phyloP scores from a whole-genome alignment of 1,140 invertebrate species.

The Euura lappo region DNA sequence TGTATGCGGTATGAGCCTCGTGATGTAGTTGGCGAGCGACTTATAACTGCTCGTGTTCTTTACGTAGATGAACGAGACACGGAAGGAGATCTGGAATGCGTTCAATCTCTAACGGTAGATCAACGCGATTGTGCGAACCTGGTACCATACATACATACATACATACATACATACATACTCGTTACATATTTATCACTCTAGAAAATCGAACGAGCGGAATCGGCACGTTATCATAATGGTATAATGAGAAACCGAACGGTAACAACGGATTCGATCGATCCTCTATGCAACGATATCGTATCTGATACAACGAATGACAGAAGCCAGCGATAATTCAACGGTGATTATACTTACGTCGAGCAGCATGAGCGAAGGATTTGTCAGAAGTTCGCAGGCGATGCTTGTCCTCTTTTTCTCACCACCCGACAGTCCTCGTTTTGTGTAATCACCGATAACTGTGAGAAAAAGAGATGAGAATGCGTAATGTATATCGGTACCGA shows the following conservation, averaged over 20 bases:
- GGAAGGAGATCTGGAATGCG: not conserved
- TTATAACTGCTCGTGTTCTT: not conserved
- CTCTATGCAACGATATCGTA: too few relatives aligned
- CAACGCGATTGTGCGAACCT: not conserved
- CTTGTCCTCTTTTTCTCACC: conserved; percentile 88
- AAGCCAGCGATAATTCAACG: too few relatives aligned
- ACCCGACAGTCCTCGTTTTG: conserved; percentile 81
- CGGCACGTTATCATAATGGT: too few relatives aligned
- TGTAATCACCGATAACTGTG: conserved; percentile 79
- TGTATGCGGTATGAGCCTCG: not conserved
- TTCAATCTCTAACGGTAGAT: conserved; percentile 7
- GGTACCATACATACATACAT: not conserved
- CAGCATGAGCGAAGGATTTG: conserved; percentile 83
- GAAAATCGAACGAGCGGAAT: too few relatives aligned
- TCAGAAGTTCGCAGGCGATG: conserved; percentile 86
- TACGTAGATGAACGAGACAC: not conserved
- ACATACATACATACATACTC: not conserved
- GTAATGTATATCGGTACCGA: not conserved
- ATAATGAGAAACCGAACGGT: too few relatives aligned
- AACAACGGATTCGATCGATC: too few relatives aligned
- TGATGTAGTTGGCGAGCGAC: too few relatives aligned
- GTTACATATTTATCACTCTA: too few relatives aligned
- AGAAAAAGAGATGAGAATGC: conserved; percentile 18
- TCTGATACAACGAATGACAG: too few relatives aligned
- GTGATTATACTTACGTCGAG: conserved; percentile 75